Percentiles rank a stretch among this genome's conserved stretches.
Evolutionary conservation across 2,888 invertebrate species (phyloP).

Genomic region (Netelia inedita): DNA sequence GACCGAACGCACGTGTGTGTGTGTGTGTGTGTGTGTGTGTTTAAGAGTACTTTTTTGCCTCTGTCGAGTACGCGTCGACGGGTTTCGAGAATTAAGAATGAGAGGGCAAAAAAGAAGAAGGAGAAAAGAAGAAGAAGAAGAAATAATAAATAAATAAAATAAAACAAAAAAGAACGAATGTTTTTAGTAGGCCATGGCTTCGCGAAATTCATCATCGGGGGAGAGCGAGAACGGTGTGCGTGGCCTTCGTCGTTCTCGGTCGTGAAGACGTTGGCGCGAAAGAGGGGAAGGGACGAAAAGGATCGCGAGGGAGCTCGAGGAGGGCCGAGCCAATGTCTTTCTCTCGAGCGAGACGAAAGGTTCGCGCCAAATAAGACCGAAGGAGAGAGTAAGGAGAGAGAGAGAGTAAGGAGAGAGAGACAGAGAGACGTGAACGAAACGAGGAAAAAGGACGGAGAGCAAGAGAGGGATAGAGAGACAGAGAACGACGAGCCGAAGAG

Average conservation of each 20-base stretch:
- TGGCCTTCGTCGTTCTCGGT: constrained; percentile 75
- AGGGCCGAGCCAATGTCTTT: constrained; percentile 44
- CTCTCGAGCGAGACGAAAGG: constrained; percentile 50
- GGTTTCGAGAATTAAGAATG: neutral
- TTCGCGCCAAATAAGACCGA: constrained; percentile 41
- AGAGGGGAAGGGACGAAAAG: constrained; percentile 55
- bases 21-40: constrained; percentile 1
- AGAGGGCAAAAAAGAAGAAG: no score
- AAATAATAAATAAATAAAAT: neutral
- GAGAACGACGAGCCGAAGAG: constrained; percentile 67
- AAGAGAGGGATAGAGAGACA: constrained; percentile 23
- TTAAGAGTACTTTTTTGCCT: neutral
- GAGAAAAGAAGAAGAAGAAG: neutral
- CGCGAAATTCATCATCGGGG: constrained; percentile 73
- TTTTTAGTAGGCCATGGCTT: constrained; percentile 78
- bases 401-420: constrained; percentile 16
- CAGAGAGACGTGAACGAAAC: constrained; percentile 8
- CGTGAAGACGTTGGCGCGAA: constrained; percentile 40
- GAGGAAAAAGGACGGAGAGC: constrained; percentile 74
- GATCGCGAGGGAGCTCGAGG: constrained; percentile 61
- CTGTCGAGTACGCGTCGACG: constrained; percentile 3
- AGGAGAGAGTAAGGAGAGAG: constrained; percentile 56
- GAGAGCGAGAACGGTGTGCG: constrained; percentile 31
- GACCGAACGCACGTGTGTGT: neutral
- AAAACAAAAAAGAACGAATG: constrained; percentile 24